Evolutionary conservation across 2,113 vertebrate species (phyloP), one percentile per base, ranked within the genome.

Genomic region (Talpa occidentalis): DNA sequence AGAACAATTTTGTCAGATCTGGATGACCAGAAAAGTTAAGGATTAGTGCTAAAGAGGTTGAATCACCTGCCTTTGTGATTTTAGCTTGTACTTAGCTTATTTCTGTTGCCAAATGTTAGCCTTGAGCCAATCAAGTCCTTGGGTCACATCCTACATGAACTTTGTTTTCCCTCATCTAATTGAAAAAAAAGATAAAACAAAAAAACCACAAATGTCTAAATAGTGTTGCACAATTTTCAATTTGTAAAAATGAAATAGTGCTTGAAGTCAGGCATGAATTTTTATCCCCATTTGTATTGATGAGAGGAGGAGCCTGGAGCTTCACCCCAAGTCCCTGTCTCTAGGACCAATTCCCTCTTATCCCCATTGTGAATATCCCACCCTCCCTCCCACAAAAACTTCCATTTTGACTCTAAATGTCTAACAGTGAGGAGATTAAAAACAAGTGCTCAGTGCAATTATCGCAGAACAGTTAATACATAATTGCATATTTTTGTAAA

Each of bases 401-500:
- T 76, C n/a, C 64, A 35, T 44, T 73, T 2, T 81, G 42, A 21
- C 32, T 78, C 73, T 89, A 28, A 97, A 94, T 16, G 42, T 88
- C 95, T 94, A 96, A 88, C 62, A 74, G n/a, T 1, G 22, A 92
- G 76, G 49, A 42, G n/a, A 87, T 72, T n/a, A 85, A 91, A 93
- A 93, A 70, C 70, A 59, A 94, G 80, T 6, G 37, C 80, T 84
- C 89, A 94, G 94, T 96, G 91, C 86, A 97, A 97, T 98, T 96
- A 98, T 88, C 79, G 49, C 93, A 82, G 96, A 96, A 88, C 86
- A 96, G 67, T 93, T 97, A 92, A 10, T 4, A 94, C 86, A 94
- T 79, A 97, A 97, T 98, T 95, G 87, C 93, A 70, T 95, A 80
- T 96, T 97, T 97, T 97, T 95, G 80, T 97, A 98, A 98, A 98